Evolutionary conservation across 2,888 invertebrate genomes (phyloP).

Genomic region (Drosophila colorata): DNA sequence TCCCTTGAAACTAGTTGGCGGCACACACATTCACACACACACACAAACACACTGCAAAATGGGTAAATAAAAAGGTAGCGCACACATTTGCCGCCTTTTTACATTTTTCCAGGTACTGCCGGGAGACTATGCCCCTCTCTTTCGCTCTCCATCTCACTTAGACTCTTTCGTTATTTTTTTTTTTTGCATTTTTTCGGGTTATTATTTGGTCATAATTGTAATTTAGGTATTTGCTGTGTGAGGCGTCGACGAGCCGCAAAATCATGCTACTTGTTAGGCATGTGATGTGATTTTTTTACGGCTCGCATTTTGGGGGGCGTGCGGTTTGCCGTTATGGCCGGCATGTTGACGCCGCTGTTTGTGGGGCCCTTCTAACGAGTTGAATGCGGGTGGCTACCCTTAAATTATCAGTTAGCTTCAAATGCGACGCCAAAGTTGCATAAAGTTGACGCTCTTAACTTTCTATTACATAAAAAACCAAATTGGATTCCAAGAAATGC

Average conservation of each 20-base stretch:
- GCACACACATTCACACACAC: slow-evolving; percentile 19
- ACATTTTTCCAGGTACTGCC: slow-evolving; percentile 61
- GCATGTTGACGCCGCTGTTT: slow-evolving; percentile 38
- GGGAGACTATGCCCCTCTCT: slow-evolving; percentile 1
- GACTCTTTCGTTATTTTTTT: slow-evolving; percentile 35
- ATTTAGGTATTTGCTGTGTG: slow-evolving; percentile 76
- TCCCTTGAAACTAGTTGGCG: slow-evolving; percentile 61
- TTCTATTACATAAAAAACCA: slow-evolving; percentile 7
- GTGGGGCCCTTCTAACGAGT: slow-evolving; percentile 23
- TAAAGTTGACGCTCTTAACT: slow-evolving; percentile 19
- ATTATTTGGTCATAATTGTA: slow-evolving; percentile 79
- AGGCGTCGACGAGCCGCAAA: slow-evolving; percentile 56
- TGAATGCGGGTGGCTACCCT: slow-evolving; percentile 28
- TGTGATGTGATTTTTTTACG: slow-evolving; percentile 71
- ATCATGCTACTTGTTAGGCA: slow-evolving; percentile 72
- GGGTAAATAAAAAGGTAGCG: slow-evolving; percentile 46
- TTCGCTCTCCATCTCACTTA: background rate
- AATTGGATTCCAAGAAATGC: slow-evolving; percentile 29
- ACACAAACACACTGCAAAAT: slow-evolving; percentile 30
- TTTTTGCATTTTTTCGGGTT: slow-evolving; percentile 72
- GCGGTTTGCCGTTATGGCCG: slow-evolving; percentile 48
- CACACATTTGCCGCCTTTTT: slow-evolving; percentile 52
- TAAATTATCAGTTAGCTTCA: slow-evolving; percentile 51
- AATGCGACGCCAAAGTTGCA: slow-evolving; percentile 29
- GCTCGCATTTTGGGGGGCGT: slow-evolving; percentile 39